Base-by-base conservation (phyloP, 2,113 vertebrate species). In the Aix galericulata region DNA sequence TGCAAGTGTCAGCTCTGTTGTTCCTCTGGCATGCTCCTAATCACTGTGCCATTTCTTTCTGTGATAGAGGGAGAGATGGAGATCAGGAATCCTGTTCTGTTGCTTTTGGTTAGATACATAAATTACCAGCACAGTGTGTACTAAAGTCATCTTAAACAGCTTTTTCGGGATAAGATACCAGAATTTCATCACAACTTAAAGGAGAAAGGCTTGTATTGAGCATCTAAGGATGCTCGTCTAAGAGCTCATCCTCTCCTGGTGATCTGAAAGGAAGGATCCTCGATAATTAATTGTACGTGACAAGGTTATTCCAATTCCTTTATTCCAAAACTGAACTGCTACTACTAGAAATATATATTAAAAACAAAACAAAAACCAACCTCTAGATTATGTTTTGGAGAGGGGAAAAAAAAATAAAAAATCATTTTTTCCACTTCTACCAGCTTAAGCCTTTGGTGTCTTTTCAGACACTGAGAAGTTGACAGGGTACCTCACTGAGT, bases 21-120 rank as follows among this genome's bases (percentile, higher is more conserved):
- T 63, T 91, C 8, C 53, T 85, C 31, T 84, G 64, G 4, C 17
- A 3, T 36, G 12, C 23, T 42, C 40, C 11, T 77, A 55, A 67
- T 83, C 44, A 27, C 27, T 1, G 2, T 63, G 50, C 31, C 31
- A 1, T 34, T 77, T 80, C 68, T 75, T 77, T 5, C n/a, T 86
- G 18, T 83, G 80, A 38, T 20, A 63, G 17, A 82, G 46, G 18
- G 18, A 82, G 60, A 67, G 40, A 55, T 58, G 27, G 67, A 80
- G 32, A 78, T 86, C 42, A 27, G 27, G 60, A 75, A 55, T 92
- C 32, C 46, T 83, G 1, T 79, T 82, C 15, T 84, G 7, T 87
- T 82, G 66, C 58, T 77, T 87, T 91, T 93, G 48, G 53, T 82
- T 89, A 85, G 81, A 73, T 76, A 36, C 13, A 32, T 92, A 89